These are phyloP conservation scores for Lichenostomus cassidix DNA, from an alignment of 2,113 vertebrate species.

Conservation along the genomic window DNA sequence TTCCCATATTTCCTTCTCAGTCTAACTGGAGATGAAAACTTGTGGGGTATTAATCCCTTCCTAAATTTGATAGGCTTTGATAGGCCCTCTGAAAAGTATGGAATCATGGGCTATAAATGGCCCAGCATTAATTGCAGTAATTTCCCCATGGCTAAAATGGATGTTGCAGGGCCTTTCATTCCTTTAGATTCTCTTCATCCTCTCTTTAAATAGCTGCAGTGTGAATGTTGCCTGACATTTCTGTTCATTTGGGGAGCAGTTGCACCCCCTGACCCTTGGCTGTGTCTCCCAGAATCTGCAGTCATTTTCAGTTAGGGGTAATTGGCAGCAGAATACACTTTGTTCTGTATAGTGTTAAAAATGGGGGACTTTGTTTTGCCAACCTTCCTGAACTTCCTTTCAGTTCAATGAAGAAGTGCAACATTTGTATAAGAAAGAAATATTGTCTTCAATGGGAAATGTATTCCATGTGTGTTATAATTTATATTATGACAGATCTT, in stretches of 20 bases:
- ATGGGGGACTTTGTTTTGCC: constrained; percentile 77
- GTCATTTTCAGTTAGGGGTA: constrained; percentile 67
- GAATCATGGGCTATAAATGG: not conserved
- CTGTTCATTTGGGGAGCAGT: constrained; percentile 33
- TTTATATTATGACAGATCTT: constrained; percentile 77
- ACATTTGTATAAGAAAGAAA: constrained; percentile 84
- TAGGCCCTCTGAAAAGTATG: not conserved
- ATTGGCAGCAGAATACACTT: constrained; percentile 71
- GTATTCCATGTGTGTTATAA: constrained; percentile 83
- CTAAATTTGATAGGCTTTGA: not conserved
- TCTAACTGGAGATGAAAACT: not conserved
- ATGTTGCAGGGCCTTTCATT: not conserved
- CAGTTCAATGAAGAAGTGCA: constrained; percentile 72
- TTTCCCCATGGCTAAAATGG: not conserved
- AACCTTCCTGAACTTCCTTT: constrained; percentile 78
- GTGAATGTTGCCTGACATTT: constrained; percentile 27
- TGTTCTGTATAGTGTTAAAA: constrained; percentile 75
- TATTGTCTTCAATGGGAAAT: constrained; percentile 80
- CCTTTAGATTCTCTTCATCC: not conserved
- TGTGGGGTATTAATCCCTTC: not conserved
- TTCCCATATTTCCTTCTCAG: not conserved
- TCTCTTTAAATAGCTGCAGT: not conserved
- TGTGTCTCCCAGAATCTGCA: constrained; percentile 64
- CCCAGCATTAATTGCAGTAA: not conserved
- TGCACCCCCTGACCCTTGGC: constrained; percentile 49